Evolutionary conservation across 2,888 invertebrate genomes (phyloP).

Genomic region (Melieria picta): DNA sequence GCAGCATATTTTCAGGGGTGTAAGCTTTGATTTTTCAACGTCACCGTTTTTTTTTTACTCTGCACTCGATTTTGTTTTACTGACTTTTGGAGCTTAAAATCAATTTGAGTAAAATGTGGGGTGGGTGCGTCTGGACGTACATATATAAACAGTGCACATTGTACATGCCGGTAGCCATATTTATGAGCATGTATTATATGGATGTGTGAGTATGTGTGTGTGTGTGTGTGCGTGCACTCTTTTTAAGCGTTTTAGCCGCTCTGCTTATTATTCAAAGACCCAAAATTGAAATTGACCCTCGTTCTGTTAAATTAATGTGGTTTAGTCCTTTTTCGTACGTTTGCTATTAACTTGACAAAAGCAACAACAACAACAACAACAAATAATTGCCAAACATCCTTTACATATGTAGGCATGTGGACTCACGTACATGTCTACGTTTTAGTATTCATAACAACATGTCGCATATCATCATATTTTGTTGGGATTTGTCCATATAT

Average conservation of each 20-base stretch:
- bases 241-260: too few relatives aligned
- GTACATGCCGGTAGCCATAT: neutral
- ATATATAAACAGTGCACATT: neutral
- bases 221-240: conserved; percentile 37
- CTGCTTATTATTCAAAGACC: too few relatives aligned
- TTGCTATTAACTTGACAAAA: conserved; percentile 18
- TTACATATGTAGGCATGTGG: neutral
- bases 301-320: conserved; percentile 33
- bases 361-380: neutral
- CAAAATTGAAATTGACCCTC: conserved; percentile 40
- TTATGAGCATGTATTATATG: neutral
- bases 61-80: neutral
- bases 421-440: conserved; percentile 16
- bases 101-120: neutral
- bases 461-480: conserved; percentile 51
- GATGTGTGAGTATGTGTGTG: conserved; percentile 37
- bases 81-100: neutral
- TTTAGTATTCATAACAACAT: conserved; percentile 62
- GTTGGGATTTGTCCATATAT: conserved; percentile 3
- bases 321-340: conserved; percentile 30
- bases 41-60: neutral
- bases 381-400: neutral
- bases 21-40: conserved; percentile 7
- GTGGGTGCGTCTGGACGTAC: too few relatives aligned
- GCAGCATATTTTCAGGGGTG: conserved; percentile 3